Evolutionary conservation across 2,797 vertebrate genomes (phyloP), one percentile per base, ranked within the genome.

Genomic region (Gymnoscopelus microlampas): DNA sequence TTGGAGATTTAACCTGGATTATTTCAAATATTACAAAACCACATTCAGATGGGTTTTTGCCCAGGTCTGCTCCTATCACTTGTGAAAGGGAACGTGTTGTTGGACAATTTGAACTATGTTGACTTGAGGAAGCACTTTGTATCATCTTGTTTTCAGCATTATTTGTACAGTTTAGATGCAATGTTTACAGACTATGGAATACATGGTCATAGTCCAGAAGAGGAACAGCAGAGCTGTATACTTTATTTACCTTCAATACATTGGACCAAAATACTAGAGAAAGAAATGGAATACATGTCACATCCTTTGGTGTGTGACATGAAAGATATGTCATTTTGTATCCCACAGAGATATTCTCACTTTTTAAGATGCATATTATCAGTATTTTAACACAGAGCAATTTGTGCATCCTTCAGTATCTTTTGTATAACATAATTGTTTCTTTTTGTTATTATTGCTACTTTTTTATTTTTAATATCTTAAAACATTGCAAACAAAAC

Each of bases 211-310:
- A 56, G 76, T 59, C 51, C 26, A 63, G 51, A 10, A 73, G 56
- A 44, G 55, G 63, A 13, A 79, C 68, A 66, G 70, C 57, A 26
- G 57, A 68, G 80, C 76, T 66, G 75, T 55, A 26, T 78, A 79
- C 50, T 70, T 71, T 79, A 63, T 70, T 68, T 57, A 84, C 61
- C 69, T 67, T 73, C 61, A 48, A 55, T 67, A 10, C 66, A 54
- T 69, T 71, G 84, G 92, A 91, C 91, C 90, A 93, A 91, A 44
- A 90, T 60, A 48, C 75, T 85, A 81, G 61, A 60, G 62, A 77
- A 71, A 14, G 64, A 62, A 76, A 77, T 7, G 39, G 39, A 44
- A 23, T 55, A 71, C 5, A 15, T 54, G 59, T 72, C 78, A 77
- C 78, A 70, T 76, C 68, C 57, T 76, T 78, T 61, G 75, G 67